Base-by-base conservation (phyloP, 2,797 vertebrate species). In the Triplophysa bombifrons region DNA sequence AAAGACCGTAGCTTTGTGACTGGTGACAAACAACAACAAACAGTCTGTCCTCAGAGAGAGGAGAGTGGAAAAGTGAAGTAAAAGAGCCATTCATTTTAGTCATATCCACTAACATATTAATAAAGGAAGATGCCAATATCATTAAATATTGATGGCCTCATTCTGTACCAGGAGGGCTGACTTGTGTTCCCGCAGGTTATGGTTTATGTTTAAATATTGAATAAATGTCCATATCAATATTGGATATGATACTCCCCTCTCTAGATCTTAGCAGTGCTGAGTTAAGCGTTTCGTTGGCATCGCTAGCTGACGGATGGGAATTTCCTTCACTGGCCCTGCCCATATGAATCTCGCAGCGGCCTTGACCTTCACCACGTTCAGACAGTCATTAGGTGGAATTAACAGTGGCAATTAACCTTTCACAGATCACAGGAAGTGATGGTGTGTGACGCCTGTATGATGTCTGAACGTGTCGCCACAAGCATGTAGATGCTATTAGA, bases 181-280 rank as follows among this genome's bases (percentile, higher is more conserved):
- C 66, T 82, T 83, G 82, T 76, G 58, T 82, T 84, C 64, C 80
- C 71, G 44, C 77, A 75, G 82, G 82, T 85, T 82, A 80, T 56
- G 48, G 74, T 80, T 81, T 74, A 83, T 83, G 76, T 78, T 84
- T 85, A 81, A 85, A 85, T 80, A 86, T 85, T 82, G 68, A 85
- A 84, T 82, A 86, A 79, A 84, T 86, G 82, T 76, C 80, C 78
- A 34, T 78, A 81, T 82, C 67, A 78, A 76, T 86, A 85, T 84
- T 81, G 70, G 68, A 81, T 82, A 78, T 72, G 50, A 80, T 82
- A 71, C 72, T 80, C 46, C 48, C 72, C 58, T 76, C 55, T 56
- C 14, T 70, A 19, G 60, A 56, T 48, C 44, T n/a, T 41, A 66
- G 64, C 64, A 38, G 51, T 76, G 78, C 75, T 81, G 72, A 81